phyloP scores from a whole-genome alignment of 2,797 vertebrate species.

The Enoplosus armatus region DNA sequence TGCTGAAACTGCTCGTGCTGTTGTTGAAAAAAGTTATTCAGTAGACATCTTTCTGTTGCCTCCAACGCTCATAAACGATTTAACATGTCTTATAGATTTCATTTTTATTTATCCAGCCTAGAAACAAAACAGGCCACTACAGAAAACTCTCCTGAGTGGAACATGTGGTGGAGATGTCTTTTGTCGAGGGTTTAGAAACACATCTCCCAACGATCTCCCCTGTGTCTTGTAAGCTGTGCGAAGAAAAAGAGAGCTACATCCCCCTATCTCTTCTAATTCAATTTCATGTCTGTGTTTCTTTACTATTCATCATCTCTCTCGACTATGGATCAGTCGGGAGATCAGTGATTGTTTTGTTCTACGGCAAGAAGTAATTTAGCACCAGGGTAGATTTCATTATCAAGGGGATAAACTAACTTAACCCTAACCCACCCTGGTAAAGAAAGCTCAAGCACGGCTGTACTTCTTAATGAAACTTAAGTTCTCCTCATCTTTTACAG shows the following conservation, averaged over 20 bases:
- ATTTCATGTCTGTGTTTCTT: constrained; percentile 37
- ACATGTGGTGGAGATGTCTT: constrained; percentile 21
- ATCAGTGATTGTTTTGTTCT: constrained; percentile 27
- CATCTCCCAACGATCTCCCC: constrained; percentile 28
- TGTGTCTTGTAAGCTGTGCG: constrained; percentile 53
- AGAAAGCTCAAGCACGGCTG: too few species aligned
- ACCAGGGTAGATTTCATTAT: background rate
- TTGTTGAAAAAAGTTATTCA: background rate
- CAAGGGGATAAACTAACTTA: too few species aligned
- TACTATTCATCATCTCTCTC: constrained; percentile 25
- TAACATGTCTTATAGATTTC: background rate
- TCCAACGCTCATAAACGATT: too few species aligned
- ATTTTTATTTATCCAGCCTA: background rate
- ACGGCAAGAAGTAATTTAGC: constrained; percentile 1
- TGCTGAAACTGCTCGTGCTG: too few species aligned
- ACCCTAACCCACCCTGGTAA: too few species aligned
- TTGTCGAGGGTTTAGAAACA: constrained; percentile 21
- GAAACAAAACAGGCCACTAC: background rate
- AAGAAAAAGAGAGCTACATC: constrained; percentile 40
- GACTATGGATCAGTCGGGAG: constrained; percentile 25
- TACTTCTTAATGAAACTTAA: too few species aligned
- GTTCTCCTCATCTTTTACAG: too few species aligned
- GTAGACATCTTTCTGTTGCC: background rate
- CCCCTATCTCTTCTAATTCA: constrained; percentile 49
- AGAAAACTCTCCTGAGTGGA: background rate